Base-by-base conservation (phyloP, 2,113 vertebrate species). In the Camelus bactrianus region DNA sequence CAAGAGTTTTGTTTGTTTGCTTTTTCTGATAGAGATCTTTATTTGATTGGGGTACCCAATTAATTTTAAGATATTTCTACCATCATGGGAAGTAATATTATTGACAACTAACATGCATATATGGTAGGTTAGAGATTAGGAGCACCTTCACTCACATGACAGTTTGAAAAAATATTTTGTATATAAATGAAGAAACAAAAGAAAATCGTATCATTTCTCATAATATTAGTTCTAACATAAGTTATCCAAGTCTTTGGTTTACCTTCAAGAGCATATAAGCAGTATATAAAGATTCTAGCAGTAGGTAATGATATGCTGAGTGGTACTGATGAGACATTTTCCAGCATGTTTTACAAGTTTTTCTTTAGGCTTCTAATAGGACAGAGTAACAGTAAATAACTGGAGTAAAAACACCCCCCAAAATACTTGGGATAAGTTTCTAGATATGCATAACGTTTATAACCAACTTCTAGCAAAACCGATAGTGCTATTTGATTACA, bases 41-140 rank as follows among this genome's bases (percentile, higher is more conserved):
- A 67, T 79, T 93, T 89, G 35, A 88, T 28, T 46, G 12, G 56
- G 52, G 6, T 65, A 1, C 6, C 20, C 46, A 42, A 42, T 97
- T 86, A 81, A 82, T 89, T 89, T 95, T 69, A 85, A 86, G 38
- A 16, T 91, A 46, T 30, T 84, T 89, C 38, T 32, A 32, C 58
- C 9, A 60, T 65, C 56, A 52, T 65, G 58, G 56, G 89, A 54
- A 16, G 46, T 19, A 62, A 83, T 26, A 52, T 67, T 62, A 28
- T 14, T 56, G 42, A 79, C 3, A 64, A 91, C 8, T 42, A 73
- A 75, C 28, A 64, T 17, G 75, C 19, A 22, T 72, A 52, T 56
- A 28, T 72, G 46, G 5, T 80, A 11, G n/a, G 24, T 81, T 60
- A 88, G 65, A 80, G 46, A 77, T 88, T 28, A 48, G 88, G 91